Evolutionary conservation across 2,888 invertebrate genomes (phyloP), one percentile per base, ranked within the genome.

Genomic region (Phragmatobia fuliginosa): DNA sequence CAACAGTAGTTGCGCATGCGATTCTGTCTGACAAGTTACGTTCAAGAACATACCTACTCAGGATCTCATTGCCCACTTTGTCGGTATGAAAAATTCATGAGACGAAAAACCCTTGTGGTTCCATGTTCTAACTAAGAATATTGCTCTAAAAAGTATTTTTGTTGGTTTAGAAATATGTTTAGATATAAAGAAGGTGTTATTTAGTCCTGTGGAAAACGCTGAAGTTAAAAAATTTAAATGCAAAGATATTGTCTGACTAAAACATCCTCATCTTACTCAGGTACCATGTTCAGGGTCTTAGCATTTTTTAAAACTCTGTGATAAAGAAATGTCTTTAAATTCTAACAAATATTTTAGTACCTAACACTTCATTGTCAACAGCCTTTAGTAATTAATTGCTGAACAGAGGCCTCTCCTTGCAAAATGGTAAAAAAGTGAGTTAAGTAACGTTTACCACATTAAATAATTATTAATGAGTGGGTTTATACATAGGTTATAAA

Each of bases 41-140:
- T 69, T 68, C 61, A 67, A 45, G 63, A 65, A 45, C 41, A 60
- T 66, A 73, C 41, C 58, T 66, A 73, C 67, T 63, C 72, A 76
- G 68, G 78, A 76, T 63, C 78, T 74, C 76, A 73, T 81, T 76
- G 77, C 72, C 75, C 76, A 80, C 71, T 83, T 80, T 78, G 79
- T 71, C 62, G 62, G 73, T 49, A 78, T 82, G 75, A 79, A 83
- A 85, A 79, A 85, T 80, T 82, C 78, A 83, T 83, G 75, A 78
- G 67, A 71, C 64, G 70, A 73, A 70, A 78, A 77, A 69, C 67
- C 67, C 32, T 76, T 62, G 68, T 67, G 68, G 61, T 72, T 75
- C 62, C 31, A 66, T 41, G 33, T 73, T 78, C 69, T 25, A 64
- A 45, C 67, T 49, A 65, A 61, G 18, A 67, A 74, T 71, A 65